These are phyloP conservation scores for Aptenodytes forsteri DNA, from an alignment of 2,113 vertebrate genomes.

Conservation along the genomic window DNA sequence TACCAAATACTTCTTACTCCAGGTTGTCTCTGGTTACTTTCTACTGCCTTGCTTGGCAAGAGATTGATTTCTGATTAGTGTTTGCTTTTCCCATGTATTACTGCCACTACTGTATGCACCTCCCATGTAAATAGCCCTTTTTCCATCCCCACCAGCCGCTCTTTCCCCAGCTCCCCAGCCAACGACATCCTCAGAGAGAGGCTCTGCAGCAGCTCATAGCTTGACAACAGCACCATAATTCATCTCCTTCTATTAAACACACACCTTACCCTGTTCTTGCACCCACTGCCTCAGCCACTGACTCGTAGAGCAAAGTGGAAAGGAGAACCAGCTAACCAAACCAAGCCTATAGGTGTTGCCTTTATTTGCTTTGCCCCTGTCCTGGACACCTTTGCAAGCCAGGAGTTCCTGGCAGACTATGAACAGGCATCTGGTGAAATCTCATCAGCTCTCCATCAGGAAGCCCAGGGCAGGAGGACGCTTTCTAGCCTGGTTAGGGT, in stretches of 20 bases:
- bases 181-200: fast-evolving
- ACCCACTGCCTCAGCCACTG: neutral
- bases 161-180: too few relatives aligned
- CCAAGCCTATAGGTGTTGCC: fast-evolving
- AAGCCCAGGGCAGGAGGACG: neutral
- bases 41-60: fast-evolving
- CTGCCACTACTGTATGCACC: fast-evolving
- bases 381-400: too few relatives aligned
- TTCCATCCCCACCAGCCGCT: neutral
- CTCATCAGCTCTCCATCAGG: neutral
- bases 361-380: neutral
- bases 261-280: neutral
- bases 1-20: neutral
- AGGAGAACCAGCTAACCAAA: neutral
- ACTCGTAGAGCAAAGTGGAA: fast-evolving
- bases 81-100: neutral
- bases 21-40: neutral
- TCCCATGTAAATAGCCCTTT: neutral
- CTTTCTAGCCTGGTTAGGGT: neutral
- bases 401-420: fast-evolving
- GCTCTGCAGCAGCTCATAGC: neutral
- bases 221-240: neutral
- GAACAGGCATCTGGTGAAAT: neutral
- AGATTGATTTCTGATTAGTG: neutral
- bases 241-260: neutral